A percentile compares a stretch with the other conserved stretches of the same genome.
Conservation (phyloP, 2,888 invertebrate species). For the Druceiella hillmani region DNA sequence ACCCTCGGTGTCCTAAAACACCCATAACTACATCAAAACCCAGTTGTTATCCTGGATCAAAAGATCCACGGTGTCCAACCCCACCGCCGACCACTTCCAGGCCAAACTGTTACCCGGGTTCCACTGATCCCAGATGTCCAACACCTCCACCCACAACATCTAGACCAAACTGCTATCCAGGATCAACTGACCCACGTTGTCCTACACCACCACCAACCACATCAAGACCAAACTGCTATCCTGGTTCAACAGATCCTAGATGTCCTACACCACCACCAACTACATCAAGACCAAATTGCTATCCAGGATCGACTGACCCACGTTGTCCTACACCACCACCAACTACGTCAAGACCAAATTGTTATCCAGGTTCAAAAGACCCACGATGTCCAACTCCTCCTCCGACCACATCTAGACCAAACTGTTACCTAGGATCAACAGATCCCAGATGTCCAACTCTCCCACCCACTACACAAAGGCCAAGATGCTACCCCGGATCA, state of each 20-base stretch:
- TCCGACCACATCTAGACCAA: constrained; percentile 17
- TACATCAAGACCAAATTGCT: no score
- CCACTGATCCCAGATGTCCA: constrained; percentile 31
- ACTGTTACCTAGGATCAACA: constrained; percentile 20
- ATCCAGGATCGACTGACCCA: constrained; percentile 32
- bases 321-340: constrained; percentile 26
- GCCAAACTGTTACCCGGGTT: constrained; percentile 26
- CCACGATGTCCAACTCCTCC: constrained; percentile 26
- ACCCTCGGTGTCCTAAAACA: constrained; percentile 29
- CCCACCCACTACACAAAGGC: no score
- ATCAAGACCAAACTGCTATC: constrained; percentile 24
- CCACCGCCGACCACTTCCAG: no score
- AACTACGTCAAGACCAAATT: constrained; percentile 22
- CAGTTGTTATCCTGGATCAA: constrained; percentile 25
- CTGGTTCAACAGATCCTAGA: constrained; percentile 28
- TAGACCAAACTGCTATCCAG: constrained; percentile 23
- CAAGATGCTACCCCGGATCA: no score
- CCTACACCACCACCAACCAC: constrained; percentile 21
- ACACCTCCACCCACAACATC: constrained; percentile 19
- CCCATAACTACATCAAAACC: constrained; percentile 22
- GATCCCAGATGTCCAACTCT: constrained; percentile 26
- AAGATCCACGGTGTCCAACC: constrained; percentile 25
- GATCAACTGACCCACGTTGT: constrained; percentile 32
- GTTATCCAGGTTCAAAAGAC: constrained; percentile 30
- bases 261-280: constrained; percentile 25